These are phyloP conservation scores for Dryobotodes eremita DNA, from an alignment of 2,888 invertebrate species.

Conservation along the genomic window DNA sequence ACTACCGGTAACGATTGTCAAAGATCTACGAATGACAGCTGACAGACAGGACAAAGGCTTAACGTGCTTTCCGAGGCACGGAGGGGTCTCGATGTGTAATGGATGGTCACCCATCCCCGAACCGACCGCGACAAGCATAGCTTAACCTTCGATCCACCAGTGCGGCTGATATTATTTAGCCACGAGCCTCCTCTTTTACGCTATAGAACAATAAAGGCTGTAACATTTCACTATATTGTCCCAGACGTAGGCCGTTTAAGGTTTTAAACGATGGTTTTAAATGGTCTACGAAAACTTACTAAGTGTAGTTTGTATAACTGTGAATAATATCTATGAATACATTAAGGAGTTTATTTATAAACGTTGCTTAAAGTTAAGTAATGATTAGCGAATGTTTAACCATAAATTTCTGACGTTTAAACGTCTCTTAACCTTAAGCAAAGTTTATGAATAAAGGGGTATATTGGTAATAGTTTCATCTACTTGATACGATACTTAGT, in stretches of 20 bases:
- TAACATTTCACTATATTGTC: not conserved
- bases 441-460: no score
- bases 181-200: not conserved
- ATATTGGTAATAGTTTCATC: conserved; percentile 3
- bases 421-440: no score
- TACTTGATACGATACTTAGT: conserved; percentile 4
- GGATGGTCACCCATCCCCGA: not conserved
- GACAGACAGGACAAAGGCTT: no score
- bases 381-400: no score
- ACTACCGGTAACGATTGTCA: no score
- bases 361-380: no score
- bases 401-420: no score
- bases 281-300: not conserved
- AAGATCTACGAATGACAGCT: no score
- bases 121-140: not conserved
- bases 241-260: not conserved
- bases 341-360: no score
- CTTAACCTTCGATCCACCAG: not conserved
- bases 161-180: no score
- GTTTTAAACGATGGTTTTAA: not conserved
- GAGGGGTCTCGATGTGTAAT: no score
- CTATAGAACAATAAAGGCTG: not conserved
- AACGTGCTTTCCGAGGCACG: not conserved
- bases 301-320: not conserved
- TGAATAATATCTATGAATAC: not conserved